Base-by-base conservation (phyloP, 2,113 vertebrate genomes). In the Oryzias woworae region DNA sequence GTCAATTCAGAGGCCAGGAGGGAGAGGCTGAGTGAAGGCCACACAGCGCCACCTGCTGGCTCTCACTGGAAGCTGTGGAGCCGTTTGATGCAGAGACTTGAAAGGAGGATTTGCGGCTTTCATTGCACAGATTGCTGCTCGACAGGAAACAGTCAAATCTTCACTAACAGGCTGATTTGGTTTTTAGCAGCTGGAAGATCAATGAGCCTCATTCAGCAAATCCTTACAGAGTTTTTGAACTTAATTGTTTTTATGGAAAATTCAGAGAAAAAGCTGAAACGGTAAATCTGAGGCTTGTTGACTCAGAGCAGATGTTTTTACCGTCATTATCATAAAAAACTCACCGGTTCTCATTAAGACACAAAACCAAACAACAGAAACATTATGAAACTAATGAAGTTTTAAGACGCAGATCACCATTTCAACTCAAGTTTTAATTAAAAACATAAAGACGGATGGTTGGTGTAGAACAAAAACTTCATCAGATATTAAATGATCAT, bases 41-140 rank as follows among this genome's bases (percentile, higher is more conserved):
- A 68, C 71, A 74, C 78, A 83, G 83, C 73, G 64, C 43, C 85
- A 46, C 80, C 76, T 71, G 69, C 71, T 85, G 82, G 62, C 28
- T 44, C 16, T 12, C 16, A 1, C 44, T 47, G 47, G 54, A 52
- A 50, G 51, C 48, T 16, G 62, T 54, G 24, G 24, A 64, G 13
- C 20, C 26, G 5, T 17, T 15, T 43, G 17, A 57, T 17, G 31
- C 23, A 53, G 15, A 17, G 1, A n/a, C 6, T 3, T 47, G 16
- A 47, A 47, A n/a, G 16, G 16, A 18, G 16, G 16, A 47, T 47
- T 47, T 17, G 14, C 44, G 15, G 44, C 7, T 12, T 12, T 36
- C 36, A 12, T 36, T 36, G 2, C 10, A 36, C 36, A 36, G 36
- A 36, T 36, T 36, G 36, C 36, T 3, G 36, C 36, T 36, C 36